phyloP scores from a whole-genome alignment of 2,797 vertebrate species.

The Petrocephalus schoutedeni region DNA sequence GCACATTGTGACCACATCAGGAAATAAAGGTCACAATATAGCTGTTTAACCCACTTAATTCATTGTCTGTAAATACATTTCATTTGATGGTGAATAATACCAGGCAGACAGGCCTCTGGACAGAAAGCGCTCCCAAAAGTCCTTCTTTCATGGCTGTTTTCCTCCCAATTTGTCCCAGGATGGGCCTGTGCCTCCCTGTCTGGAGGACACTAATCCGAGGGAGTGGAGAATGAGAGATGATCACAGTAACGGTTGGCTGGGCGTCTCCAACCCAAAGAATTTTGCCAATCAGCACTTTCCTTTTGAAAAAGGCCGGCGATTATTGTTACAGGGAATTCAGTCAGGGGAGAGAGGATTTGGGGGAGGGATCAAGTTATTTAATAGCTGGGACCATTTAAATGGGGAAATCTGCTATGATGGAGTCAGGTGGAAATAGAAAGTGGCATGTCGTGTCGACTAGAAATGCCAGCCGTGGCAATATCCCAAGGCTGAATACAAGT shows the following conservation, averaged over 20 bases:
- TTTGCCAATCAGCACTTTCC: constrained; percentile 66
- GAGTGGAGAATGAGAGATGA: constrained; percentile 57
- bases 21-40: neutral
- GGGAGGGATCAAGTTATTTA: constrained; percentile 70
- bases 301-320: constrained; percentile 60
- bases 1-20: neutral
- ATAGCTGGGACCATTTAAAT: constrained; percentile 66
- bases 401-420: constrained; percentile 52
- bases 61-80: neutral
- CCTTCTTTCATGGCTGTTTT: neutral
- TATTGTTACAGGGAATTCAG: constrained; percentile 68
- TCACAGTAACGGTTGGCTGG: constrained; percentile 53
- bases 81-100: neutral
- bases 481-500: neutral
- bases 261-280: constrained; percentile 60
- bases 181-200: constrained; percentile 28
- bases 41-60: neutral
- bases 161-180: constrained; percentile 23
- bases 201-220: constrained; percentile 39
- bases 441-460: constrained; percentile 51
- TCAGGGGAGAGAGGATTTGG: constrained; percentile 64
- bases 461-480: constrained; percentile 35
- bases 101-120: neutral
- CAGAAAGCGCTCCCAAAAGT: neutral
- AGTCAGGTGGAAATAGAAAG: constrained; percentile 62